phyloP scores from a whole-genome alignment of 2,113 vertebrate genomes.

The Isichthys henryi region DNA sequence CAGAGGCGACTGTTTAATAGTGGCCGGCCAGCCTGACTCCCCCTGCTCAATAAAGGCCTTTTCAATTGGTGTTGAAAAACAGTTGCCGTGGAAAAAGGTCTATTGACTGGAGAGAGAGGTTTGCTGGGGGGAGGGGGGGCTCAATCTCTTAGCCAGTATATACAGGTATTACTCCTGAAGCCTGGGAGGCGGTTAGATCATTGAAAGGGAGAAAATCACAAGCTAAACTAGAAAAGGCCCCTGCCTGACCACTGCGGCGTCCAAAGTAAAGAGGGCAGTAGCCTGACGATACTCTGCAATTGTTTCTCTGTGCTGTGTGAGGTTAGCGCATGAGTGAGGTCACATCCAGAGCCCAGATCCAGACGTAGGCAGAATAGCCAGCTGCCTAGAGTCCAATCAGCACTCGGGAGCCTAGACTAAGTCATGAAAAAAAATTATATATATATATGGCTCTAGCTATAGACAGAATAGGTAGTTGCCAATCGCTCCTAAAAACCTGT shows the following conservation, averaged over 20 bases:
- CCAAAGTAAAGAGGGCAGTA: neutral
- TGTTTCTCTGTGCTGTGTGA: neutral
- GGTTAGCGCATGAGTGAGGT: neutral
- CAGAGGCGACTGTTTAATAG: constrained; percentile 56
- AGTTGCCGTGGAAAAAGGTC: constrained; percentile 60
- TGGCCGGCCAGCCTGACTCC: constrained; percentile 62
- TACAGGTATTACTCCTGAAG: neutral
- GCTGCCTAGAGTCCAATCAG: neutral
- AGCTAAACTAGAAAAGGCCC: constrained; percentile 1
- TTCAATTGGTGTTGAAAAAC: constrained; percentile 64
- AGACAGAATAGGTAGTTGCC: neutral
- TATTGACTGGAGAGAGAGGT: constrained; percentile 60
- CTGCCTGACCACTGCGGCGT: neutral
- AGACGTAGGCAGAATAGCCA: neutral
- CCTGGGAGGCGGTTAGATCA: neutral
- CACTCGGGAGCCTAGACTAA: neutral
- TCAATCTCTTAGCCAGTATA: neutral
- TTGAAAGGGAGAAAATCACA: constrained; percentile 7
- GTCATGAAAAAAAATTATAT: neutral
- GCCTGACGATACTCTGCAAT: neutral
- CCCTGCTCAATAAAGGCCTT: constrained; percentile 57
- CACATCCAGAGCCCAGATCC: neutral
- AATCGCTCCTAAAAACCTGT: neutral
- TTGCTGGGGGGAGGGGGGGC: constrained; percentile 8
- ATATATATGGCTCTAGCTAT: neutral